Conservation (phyloP, 2,797 vertebrate genomes). For the Ptychobarbus kaznakovi region DNA sequence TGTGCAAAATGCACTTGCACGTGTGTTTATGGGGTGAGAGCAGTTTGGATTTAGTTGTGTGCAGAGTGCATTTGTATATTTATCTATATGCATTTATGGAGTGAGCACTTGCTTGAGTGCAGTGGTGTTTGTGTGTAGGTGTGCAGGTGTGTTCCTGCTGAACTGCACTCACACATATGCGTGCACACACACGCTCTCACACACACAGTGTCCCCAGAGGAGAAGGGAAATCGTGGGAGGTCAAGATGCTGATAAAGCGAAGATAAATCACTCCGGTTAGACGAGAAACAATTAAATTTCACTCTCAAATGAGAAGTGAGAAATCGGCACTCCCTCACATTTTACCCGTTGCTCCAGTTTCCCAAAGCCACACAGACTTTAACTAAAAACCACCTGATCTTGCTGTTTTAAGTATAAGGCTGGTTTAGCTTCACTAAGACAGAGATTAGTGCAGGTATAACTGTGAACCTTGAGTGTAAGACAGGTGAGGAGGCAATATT, state of each 20-base stretch:
- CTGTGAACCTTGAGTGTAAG: background rate
- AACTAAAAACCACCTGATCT: background rate
- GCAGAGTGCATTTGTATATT: constrained; percentile 19
- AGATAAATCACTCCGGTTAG: constrained; percentile 47
- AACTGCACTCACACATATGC: background rate
- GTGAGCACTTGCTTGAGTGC: background rate
- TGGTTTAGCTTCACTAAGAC: background rate
- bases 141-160: constrained; percentile 34
- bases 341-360: background rate
- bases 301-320: constrained; percentile 29
- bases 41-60: constrained; percentile 5
- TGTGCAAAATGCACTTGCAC: background rate
- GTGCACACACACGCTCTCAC: background rate
- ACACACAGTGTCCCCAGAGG: constrained; percentile 26
- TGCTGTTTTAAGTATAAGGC: background rate
- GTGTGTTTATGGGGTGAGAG: background rate
- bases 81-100: background rate
- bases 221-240: constrained; percentile 60
- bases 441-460: background rate
- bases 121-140: constrained; percentile 35
- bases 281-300: constrained; percentile 37
- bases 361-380: background rate
- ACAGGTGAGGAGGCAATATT: constrained; percentile 8
- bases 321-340: constrained; percentile 31
- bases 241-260: constrained; percentile 53